A percentile compares a stretch with the other conserved stretches of the same genome.
Conservation (phyloP, 2,113 vertebrate genomes). For the Promerops cafer region DNA sequence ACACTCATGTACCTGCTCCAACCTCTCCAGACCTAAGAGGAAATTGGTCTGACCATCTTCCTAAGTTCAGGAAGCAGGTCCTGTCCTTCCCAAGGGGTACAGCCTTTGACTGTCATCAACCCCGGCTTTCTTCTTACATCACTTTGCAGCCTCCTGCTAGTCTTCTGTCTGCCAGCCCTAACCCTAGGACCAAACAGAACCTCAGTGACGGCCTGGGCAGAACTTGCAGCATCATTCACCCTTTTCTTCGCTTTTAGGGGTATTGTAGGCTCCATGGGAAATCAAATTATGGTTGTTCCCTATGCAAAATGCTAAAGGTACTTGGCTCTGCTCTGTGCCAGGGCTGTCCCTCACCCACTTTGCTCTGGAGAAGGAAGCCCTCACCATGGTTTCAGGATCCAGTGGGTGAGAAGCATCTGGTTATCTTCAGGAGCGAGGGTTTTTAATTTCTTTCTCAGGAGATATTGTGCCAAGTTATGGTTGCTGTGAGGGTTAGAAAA, state of each 20-base stretch:
- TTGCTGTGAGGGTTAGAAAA: not conserved
- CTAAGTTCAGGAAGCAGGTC: not conserved
- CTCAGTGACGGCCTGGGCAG: not conserved
- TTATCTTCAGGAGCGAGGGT: not conserved
- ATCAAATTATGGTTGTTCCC: not conserved
- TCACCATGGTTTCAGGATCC: not conserved
- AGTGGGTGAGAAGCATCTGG: fast-evolving
- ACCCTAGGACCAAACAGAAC: not conserved
- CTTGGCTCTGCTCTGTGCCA: not conserved
- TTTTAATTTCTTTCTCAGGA: not conserved
- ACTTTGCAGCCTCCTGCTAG: not conserved
- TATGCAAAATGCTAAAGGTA: not conserved
- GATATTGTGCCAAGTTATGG: not conserved
- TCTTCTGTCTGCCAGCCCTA: not conserved
- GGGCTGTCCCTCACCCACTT: not conserved
- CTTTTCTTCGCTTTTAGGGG: not conserved
- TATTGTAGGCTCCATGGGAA: not conserved
- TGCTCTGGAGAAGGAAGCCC: not conserved
- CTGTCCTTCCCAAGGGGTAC: not conserved
- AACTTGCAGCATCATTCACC: not conserved
- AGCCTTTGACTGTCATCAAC: not conserved
- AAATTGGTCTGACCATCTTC: not conserved
- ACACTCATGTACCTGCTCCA: not conserved
- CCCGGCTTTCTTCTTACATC: not conserved
- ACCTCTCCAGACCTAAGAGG: not conserved